Evolutionary conservation across 2,888 invertebrate species (phyloP), one percentile per base, ranked within the genome.

Genomic region (Clitarchus hookeri): DNA sequence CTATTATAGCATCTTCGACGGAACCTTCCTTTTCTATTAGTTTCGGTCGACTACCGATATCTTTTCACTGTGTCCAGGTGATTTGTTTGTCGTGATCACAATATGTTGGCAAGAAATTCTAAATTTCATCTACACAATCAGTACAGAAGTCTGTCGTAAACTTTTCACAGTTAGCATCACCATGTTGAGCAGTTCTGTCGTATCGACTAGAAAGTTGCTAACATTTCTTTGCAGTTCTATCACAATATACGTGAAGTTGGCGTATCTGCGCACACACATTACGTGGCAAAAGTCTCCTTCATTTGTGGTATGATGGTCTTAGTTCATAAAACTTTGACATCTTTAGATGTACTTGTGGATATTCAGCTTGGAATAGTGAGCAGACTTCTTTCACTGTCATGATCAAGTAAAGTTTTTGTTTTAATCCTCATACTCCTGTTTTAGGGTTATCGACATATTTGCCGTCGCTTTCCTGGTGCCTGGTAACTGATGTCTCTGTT

Each of bases 401-500:
- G 65, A 65, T 65, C 65, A 65, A 12, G 19, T 65, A 65, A 65
- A 8, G 23, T 65, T 65, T 65, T 65, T 65, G 65, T 65, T 65
- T 65, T 65, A 65, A 16, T 65, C 16, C 65, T 65, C 65, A 19
- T 65, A 65, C 65, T 65, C 65, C 65, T 65, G 65, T 65, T 16
- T 65, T 65, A 16, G 65, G 65, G 65, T 65, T 65, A 8, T 65
- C 16, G 65, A 65, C 65, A 16, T 8, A 65, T 19, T 65, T 65
- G 16, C 65, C 6, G 65, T 65, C 65, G 6, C 65, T 65, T 65
- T 65, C 65, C 65, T 65, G 65, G 65, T 65, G 65, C 65, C 65
- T 65, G 65, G 16, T 65, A 65, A 65, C 65, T 65, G 65, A 65
- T 65, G 65, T 65, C 65, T 65, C 65, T 65, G 65, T 65, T 65